Evolutionary conservation across 2,888 invertebrate genomes (phyloP), one percentile per base, ranked within the genome.

Genomic region (Drosophila nr. fundita): DNA sequence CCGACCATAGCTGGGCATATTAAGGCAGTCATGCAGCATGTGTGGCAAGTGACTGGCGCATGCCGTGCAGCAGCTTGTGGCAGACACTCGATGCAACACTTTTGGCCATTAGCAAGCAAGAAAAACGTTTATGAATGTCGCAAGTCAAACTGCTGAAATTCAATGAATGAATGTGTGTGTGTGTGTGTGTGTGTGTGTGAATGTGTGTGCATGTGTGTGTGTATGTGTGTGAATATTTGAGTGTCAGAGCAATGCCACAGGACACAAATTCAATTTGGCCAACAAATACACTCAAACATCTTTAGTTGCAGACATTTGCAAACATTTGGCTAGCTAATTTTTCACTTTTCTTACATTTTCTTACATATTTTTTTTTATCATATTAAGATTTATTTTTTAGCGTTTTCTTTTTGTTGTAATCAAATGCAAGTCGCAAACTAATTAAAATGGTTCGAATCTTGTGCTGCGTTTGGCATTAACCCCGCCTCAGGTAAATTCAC

Each of bases 211-310:
- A 24, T 65, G 24, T 30, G 8, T 50, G 18, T 29, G 11, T 52
- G 29, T 49, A 21, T 36, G 15, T 50, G 50, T 68, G 10, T 45
- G 34, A 27, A 24, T 62, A 32, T 57, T 50, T 59, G 40, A 52
- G 30, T 71, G 69, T 63, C 55, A 66, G 69, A 68, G 71, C 59
- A 83, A 66, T 74, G 87, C 90, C 90, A 87, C 75, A 87, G 90
- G 90, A 89, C 90, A 89, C 90, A 87, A 87, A 90, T 87, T 90
- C 89, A 90, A 87, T 87, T 87, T 90, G 85, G 80, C 77, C 78
- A 89, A 78, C 80, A 89, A 84, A 85, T 77, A 68, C 60, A 55
- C 54, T 38, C 21, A 52, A 52, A 30, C 54, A 42, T 18, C 6
- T 36, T 2, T 27, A 74, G 53, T 40, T 65, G 49, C 70, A 82